A percentile compares a stretch with the other conserved stretches of the same genome.
Conservation (phyloP, 2,113 vertebrate species). For the Gorsachius goisagi region DNA sequence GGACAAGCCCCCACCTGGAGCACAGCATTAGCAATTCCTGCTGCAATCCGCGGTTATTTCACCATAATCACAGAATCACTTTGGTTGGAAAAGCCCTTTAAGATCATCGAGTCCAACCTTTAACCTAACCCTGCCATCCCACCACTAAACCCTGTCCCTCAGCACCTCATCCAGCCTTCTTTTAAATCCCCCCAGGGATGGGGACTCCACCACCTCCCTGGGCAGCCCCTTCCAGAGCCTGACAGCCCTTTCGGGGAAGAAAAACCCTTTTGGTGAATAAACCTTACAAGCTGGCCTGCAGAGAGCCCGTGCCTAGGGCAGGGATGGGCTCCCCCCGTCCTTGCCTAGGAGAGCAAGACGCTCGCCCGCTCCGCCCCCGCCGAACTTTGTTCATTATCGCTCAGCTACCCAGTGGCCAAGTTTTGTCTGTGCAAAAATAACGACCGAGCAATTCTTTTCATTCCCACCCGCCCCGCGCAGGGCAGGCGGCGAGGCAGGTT, state of each 20-base stretch:
- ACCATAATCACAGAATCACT: too few relatives aligned
- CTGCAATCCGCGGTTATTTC: not conserved
- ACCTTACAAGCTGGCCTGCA: not conserved
- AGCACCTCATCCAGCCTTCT: too few relatives aligned
- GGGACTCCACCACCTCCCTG: too few relatives aligned
- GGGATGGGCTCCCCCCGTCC: not conserved
- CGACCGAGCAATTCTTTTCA: not conserved
- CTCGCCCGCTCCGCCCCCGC: not conserved
- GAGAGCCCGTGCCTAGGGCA: not conserved
- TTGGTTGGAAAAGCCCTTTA: too few relatives aligned
- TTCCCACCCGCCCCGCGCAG: rapidly evolving
- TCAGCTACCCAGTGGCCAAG: not conserved
- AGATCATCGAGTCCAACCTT: too few relatives aligned
- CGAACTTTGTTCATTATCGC: not conserved
- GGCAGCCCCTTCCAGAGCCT: too few relatives aligned
- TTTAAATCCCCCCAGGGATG: too few relatives aligned
- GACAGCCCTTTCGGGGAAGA: too few relatives aligned
- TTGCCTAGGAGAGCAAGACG: not conserved
- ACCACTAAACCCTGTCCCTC: too few relatives aligned
- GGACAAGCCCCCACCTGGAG: not conserved
- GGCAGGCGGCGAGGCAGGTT: not conserved
- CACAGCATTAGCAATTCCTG: not conserved
- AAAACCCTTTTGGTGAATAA: too few relatives aligned
- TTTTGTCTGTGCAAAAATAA: not conserved
- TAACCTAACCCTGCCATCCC: too few relatives aligned